Evolutionary conservation across 1,140 invertebrate species (phyloP).

Genomic region (Coelopa frigida): DNA sequence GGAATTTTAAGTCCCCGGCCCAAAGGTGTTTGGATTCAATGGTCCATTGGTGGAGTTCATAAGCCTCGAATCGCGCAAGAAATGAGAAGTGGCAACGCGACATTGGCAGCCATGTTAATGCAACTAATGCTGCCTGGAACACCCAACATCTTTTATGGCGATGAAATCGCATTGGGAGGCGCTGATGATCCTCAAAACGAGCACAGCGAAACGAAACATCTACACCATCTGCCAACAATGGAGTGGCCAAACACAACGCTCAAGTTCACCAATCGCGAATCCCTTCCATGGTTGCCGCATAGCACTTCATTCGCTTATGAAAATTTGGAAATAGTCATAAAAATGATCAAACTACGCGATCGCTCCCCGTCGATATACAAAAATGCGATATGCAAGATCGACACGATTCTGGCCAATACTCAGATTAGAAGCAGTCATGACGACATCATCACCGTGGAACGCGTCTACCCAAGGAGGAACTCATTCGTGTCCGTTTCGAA

Average conservation of each 20-base stretch:
- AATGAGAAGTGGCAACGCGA: constrained; percentile 50
- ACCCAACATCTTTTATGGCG: constrained; percentile 72
- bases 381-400: constrained; percentile 57
- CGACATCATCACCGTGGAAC: constrained; percentile 62
- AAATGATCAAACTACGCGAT: constrained; percentile 52
- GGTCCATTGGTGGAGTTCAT: constrained; percentile 56
- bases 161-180: constrained; percentile 60
- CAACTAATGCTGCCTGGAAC: constrained; percentile 72
- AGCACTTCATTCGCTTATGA: constrained; percentile 44
- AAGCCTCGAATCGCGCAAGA: constrained; percentile 53
- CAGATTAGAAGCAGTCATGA: constrained; percentile 55
- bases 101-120: constrained; percentile 57
- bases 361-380: constrained; percentile 62
- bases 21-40: constrained; percentile 61
- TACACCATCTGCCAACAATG: constrained; percentile 62
- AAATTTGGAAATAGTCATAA: constrained; percentile 47
- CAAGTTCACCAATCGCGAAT: constrained; percentile 46
- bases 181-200: constrained; percentile 49
- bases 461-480: constrained; percentile 68
- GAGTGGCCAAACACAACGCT: constrained; percentile 45
- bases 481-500: constrained; percentile 67
- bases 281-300: constrained; percentile 56
- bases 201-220: constrained; percentile 53
- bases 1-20: constrained; percentile 44
- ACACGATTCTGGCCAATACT: constrained; percentile 54